Evolutionary conservation across 2,113 vertebrate genomes (phyloP).

Genomic region (Pygoscelis adeliae): DNA sequence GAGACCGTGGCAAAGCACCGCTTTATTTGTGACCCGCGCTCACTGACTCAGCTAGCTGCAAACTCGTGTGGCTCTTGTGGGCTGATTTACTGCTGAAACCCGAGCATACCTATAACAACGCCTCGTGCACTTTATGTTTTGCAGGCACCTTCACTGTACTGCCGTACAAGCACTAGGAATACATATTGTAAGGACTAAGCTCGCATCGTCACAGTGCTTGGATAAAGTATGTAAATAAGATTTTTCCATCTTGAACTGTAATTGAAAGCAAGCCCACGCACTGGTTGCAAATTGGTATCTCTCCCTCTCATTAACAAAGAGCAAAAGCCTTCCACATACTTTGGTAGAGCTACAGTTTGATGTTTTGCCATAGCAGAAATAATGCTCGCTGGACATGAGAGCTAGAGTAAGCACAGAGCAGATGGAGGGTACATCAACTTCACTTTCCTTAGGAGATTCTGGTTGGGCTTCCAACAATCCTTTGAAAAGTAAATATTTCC

Average conservation of each 20-base stretch:
- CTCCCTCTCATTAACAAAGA: background rate
- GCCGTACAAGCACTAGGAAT: background rate
- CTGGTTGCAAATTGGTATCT: background rate
- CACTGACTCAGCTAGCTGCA: background rate
- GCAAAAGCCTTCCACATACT: background rate
- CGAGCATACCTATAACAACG: rapidly evolving
- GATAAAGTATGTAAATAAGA: background rate
- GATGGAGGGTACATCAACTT: background rate
- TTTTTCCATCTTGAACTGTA: background rate
- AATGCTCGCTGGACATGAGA: background rate
- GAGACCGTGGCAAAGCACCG: rapidly evolving
- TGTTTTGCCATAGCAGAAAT: background rate
- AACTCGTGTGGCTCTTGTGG: background rate
- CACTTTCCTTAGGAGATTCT: background rate
- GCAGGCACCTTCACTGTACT: background rate
- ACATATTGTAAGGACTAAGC: background rate
- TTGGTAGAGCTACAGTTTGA: background rate
- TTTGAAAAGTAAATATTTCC: slow-evolving; percentile 38
- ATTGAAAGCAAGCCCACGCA: background rate
- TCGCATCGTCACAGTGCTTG: rapidly evolving
- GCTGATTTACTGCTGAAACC: background rate
- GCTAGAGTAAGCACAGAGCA: background rate
- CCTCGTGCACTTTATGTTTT: rapidly evolving
- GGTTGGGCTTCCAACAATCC: background rate
- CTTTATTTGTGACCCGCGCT: rapidly evolving